Base-by-base conservation (phyloP, 2,888 invertebrate species). In the Tachina grossa region DNA sequence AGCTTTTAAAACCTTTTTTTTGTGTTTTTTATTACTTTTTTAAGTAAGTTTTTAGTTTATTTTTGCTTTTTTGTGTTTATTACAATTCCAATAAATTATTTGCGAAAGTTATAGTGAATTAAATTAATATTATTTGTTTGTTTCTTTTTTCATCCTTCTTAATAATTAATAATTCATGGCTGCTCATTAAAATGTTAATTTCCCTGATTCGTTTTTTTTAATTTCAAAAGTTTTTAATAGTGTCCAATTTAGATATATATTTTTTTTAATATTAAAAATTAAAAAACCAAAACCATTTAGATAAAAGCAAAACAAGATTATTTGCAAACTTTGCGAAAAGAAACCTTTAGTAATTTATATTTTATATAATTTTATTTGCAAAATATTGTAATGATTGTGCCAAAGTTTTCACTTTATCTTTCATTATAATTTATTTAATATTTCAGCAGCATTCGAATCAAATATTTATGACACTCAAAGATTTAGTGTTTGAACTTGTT, bases 131-230 rank as follows among this genome's bases (percentile, higher is more conserved):
- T 68, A 10, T 51, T 45, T n/a, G 1, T 47, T 57, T 55, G 45
- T 47, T 71, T 2, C 41, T 65, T 57, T 53, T 31, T 31, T 5
- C 31, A 5, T 6, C 31, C 31, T 31, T 76, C 16, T 31, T 57
- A 74, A 51, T 43, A 77, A 83, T 74, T 83, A 68, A 78, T 69
- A 68, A 83, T 78, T 78, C 77, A 83, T 83, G 78, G 31, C 71
- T 72, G 45, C 61, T 74, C 74, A 69, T 78, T 78, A 61, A 78
- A 83, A 83, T 78, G 83, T 78, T 83, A 83, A 83, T 83, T 72
- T 63, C 39, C 11, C 19, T 45, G 11, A 10, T 10, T 49, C 9
- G 9, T 49, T 16, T 39, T 11, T 13, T 43, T 31, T 53, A 8
- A 31, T 31, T 6, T 31, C 0, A 31, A 31, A 19, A 41, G 16